Conservation (phyloP, 53 echinoderm and acorn worm species). For the Antedon mediterranea region DNA sequence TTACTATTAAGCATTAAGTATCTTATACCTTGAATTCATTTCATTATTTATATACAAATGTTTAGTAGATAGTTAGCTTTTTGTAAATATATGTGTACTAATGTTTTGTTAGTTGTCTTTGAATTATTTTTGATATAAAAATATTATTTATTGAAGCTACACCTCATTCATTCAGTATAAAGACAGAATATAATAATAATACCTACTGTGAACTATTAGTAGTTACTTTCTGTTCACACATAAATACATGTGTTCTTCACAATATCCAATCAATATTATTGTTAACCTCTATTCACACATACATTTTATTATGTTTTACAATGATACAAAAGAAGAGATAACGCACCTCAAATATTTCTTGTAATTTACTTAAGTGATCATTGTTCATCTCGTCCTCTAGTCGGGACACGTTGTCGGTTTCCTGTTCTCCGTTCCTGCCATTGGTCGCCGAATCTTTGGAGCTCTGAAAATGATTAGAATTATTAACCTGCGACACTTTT, state of each 20-base stretch:
- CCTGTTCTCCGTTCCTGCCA: conserved; percentile 23
- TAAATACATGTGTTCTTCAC: neutral
- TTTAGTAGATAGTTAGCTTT: too few species aligned
- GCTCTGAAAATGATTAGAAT: conserved; percentile 32
- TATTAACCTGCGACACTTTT: neutral
- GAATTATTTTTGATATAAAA: too few species aligned
- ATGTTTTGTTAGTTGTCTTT: too few species aligned
- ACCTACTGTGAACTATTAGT: too few species aligned
- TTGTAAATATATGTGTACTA: too few species aligned
- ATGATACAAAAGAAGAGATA: neutral
- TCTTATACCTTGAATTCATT: too few species aligned
- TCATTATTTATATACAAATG: too few species aligned
- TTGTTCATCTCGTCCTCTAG: conserved; percentile 99
- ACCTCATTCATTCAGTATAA: too few species aligned
- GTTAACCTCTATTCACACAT: neutral
- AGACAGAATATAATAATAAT: too few species aligned
- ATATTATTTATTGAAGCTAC: too few species aligned
- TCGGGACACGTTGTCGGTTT: conserved; percentile 31
- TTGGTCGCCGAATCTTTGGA: conserved; percentile 36
- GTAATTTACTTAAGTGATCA: conserved; percentile 76
- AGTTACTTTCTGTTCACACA: too few species aligned
- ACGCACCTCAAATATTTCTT: conserved; percentile 88
- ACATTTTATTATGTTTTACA: neutral
- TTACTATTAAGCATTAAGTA: too few species aligned
- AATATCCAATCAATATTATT: neutral